Conservation (phyloP, 2,888 invertebrate genomes). For the Acanthococcus lagerstroemiae region DNA sequence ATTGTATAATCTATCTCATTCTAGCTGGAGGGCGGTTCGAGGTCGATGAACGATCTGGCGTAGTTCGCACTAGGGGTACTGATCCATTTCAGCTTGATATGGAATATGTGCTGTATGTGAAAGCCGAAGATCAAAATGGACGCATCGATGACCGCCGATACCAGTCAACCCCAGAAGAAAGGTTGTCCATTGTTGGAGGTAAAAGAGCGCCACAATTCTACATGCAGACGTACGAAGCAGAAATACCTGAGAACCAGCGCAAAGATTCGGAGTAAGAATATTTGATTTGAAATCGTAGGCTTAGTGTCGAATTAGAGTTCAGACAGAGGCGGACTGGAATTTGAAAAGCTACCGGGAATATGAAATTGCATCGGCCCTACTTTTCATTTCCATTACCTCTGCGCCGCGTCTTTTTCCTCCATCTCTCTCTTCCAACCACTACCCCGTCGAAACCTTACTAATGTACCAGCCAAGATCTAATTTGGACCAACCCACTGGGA, state of each 20-base stretch:
- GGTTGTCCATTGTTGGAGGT: slow-evolving; percentile 91
- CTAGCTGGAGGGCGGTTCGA: slow-evolving; percentile 60
- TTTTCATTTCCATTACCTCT: too few relatives aligned
- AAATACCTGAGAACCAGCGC: slow-evolving; percentile 92
- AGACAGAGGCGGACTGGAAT: too few relatives aligned
- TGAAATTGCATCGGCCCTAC: too few relatives aligned
- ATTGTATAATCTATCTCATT: too few relatives aligned
- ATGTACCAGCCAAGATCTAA: too few relatives aligned
- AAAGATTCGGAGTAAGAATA: slow-evolving; percentile 85
- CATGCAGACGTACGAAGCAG: slow-evolving; percentile 86
- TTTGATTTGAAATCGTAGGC: background rate
- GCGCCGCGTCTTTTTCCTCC: too few relatives aligned
- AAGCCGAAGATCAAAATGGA: slow-evolving; percentile 91
- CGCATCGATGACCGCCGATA: slow-evolving; percentile 80
- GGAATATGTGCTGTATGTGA: slow-evolving; percentile 92
- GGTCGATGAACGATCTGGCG: slow-evolving; percentile 83
- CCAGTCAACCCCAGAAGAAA: slow-evolving; percentile 84
- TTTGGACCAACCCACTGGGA: too few relatives aligned
- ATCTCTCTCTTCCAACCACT: too few relatives aligned
- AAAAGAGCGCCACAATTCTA: slow-evolving; percentile 96
- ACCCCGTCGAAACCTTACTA: too few relatives aligned
- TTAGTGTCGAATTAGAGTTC: too few relatives aligned
- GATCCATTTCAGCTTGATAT: slow-evolving; percentile 89
- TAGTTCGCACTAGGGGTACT: slow-evolving; percentile 80
- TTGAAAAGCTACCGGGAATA: too few relatives aligned